phyloP scores from a whole-genome alignment of 2,888 invertebrate species.

The Hypomecis punctinalis region DNA sequence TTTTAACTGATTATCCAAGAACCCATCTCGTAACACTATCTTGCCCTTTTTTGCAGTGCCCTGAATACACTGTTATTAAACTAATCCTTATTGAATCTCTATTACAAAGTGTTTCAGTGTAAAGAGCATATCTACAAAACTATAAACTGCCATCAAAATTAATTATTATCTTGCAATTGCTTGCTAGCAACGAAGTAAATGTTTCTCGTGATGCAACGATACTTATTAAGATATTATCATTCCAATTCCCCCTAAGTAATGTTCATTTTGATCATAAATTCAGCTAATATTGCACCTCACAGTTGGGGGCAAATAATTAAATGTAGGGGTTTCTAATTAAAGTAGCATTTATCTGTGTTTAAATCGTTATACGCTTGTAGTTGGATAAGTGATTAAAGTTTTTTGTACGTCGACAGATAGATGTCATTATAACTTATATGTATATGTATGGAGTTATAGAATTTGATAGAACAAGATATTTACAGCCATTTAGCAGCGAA shows the following conservation, averaged over 20 bases:
- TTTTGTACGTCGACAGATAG: neutral
- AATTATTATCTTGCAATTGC: neutral
- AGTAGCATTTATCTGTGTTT: conserved; percentile 8
- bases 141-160: neutral
- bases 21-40: no score
- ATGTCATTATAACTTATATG: no score
- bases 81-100: no score
- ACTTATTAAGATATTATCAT: conserved; percentile 10
- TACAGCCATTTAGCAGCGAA: no score
- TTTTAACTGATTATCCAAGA: no score
- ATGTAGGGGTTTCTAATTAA: conserved; percentile 12
- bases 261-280: conserved; percentile 23
- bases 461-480: no score
- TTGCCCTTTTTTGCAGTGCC: no score
- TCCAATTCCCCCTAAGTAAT: conserved; percentile 12
- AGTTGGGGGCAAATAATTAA: conserved; percentile 21
- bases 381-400: neutral
- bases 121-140: neutral
- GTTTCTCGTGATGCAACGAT: conserved; percentile 2
- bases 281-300: conserved; percentile 12
- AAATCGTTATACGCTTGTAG: neutral
- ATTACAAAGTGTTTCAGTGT: no score
- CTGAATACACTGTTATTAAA: no score
- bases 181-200: neutral
- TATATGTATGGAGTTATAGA: no score